A percentile compares a stretch with the other conserved stretches of the same genome.
phyloP scores from a whole-genome alignment of 2,888 invertebrate species.

The Scelioninae gen. 2 region DNA sequence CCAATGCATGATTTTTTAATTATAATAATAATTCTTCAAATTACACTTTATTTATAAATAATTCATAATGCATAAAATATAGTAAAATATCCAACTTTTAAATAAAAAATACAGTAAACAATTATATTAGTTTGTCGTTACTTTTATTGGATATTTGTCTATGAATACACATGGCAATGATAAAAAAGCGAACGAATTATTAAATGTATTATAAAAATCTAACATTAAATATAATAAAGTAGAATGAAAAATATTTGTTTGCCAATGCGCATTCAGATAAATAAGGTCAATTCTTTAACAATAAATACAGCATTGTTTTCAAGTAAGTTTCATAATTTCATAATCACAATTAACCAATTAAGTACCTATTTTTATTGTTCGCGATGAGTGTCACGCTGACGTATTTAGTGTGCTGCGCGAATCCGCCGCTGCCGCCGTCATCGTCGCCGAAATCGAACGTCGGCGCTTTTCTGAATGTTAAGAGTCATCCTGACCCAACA shows the following conservation, averaged over 20 bases:
- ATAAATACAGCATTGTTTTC: conserved; percentile 24
- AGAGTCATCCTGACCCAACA: conserved; percentile 69
- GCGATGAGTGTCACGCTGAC: conserved; percentile 63
- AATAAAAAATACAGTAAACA: conserved; percentile 5
- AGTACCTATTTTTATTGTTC: conserved; percentile 49
- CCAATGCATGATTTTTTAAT: too few relatives aligned
- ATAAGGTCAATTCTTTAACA: conserved; percentile 12
- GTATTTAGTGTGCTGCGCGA: conserved; percentile 34
- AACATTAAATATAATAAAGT: not conserved
- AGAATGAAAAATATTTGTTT: not conserved
- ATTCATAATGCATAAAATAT: not conserved
- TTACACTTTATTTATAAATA: not conserved
- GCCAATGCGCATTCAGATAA: not conserved
- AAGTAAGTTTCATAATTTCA: conserved; percentile 15
- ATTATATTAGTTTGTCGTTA: not conserved
- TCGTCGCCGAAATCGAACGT: conserved; percentile 53
- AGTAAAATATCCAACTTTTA: not conserved
- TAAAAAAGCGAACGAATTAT: not conserved
- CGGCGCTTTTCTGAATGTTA: conserved; percentile 71
- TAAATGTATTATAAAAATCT: not conserved
- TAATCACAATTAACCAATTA: conserved; percentile 24
- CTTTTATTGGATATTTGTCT: not conserved
- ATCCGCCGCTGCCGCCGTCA: conserved; percentile 63
- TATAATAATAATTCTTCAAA: not conserved
- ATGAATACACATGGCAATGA: not conserved